Evolutionary conservation across 2,888 invertebrate species (phyloP).

Genomic region (Limnephilus lunatus): DNA sequence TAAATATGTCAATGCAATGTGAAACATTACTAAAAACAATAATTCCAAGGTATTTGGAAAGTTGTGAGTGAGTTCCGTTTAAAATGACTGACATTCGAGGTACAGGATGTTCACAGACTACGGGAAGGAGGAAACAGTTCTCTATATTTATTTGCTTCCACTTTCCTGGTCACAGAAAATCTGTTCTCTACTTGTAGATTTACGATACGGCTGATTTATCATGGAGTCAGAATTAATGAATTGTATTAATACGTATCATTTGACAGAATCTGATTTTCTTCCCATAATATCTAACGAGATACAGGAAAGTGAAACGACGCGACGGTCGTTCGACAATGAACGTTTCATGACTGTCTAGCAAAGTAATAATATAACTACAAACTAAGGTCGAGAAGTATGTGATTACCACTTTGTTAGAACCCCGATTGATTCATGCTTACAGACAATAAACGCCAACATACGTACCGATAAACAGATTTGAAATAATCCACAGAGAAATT

Average conservation of each 20-base stretch:
- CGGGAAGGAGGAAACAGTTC: background rate
- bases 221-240: background rate
- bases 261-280: background rate
- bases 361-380: background rate
- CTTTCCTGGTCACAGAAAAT: background rate
- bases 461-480: no score
- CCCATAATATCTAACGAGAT: background rate
- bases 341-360: background rate
- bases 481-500: no score
- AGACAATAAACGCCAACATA: no score
- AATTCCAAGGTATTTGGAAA: conserved; percentile 31
- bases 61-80: conserved; percentile 39
- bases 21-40: background rate
- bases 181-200: background rate
- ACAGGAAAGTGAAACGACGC: background rate
- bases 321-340: background rate
- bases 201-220: background rate
- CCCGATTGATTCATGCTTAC: no score
- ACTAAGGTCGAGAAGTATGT: no score
- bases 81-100: conserved; percentile 28
- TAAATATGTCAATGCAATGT: background rate
- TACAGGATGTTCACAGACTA: conserved; percentile 6
- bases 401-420: no score
- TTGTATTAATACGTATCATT: background rate
- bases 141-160: background rate